phyloP scores from a whole-genome alignment of 2,113 vertebrate genomes.

The Hypanus sabinus region DNA sequence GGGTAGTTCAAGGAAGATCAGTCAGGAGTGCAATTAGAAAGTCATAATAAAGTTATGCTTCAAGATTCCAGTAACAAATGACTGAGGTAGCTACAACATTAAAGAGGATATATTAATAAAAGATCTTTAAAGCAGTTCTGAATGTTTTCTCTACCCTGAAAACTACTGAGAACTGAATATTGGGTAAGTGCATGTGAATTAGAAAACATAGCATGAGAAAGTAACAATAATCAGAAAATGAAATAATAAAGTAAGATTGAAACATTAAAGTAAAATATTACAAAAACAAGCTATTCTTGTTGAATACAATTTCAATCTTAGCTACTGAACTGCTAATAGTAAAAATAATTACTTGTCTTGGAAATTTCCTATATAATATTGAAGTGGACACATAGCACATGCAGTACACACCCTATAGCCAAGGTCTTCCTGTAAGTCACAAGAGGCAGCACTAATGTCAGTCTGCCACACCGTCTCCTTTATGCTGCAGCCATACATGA shows the following conservation, averaged over 20 bases:
- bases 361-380: background rate
- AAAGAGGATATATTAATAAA: background rate
- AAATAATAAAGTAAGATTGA: background rate
- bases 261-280: background rate
- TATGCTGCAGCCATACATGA: conserved; percentile 97
- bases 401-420: conserved; percentile 72
- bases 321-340: background rate
- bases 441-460: conserved; percentile 62
- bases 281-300: background rate
- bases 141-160: background rate
- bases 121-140: background rate
- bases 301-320: background rate
- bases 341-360: background rate
- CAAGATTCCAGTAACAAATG: too few relatives aligned
- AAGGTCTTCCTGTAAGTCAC: conserved; percentile 78
- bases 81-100: too few relatives aligned
- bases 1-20: too few relatives aligned
- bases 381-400: background rate
- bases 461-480: conserved; percentile 94
- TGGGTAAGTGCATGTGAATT: background rate
- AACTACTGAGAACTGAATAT: background rate
- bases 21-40: too few relatives aligned
- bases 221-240: background rate
- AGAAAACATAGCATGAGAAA: background rate
- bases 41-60: too few relatives aligned